Evolutionary conservation across 2,888 invertebrate genomes (phyloP).

Genomic region (Catocala sponsa): DNA sequence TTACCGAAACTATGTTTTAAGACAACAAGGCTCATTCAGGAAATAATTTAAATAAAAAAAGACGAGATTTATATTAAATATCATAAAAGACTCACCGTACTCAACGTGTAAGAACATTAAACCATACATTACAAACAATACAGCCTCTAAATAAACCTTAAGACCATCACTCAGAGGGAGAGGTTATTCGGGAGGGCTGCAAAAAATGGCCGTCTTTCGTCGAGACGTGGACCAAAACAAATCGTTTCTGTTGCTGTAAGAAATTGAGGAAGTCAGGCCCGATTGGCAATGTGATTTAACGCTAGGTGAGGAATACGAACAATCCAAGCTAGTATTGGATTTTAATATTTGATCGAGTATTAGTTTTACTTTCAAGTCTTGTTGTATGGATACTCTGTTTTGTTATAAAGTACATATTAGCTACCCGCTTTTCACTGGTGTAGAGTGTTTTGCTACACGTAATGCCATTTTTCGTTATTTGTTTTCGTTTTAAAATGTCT

Average conservation of each 20-base stretch:
- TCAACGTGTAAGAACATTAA: conserved; percentile 6
- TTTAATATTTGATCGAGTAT: not conserved
- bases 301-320: conserved; percentile 23
- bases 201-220: conserved; percentile 36
- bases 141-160: conserved; percentile 34
- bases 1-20: no score
- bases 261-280: conserved; percentile 45
- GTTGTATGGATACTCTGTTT: no score
- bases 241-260: conserved; percentile 47
- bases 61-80: no score
- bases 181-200: conserved; percentile 27
- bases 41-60: no score
- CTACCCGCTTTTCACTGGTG: no score
- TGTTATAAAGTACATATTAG: no score
- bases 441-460: no score
- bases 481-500: no score
- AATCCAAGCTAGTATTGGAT: not conserved
- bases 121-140: conserved; percentile 20
- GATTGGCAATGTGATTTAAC: conserved; percentile 40
- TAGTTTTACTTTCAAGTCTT: not conserved
- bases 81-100: not conserved
- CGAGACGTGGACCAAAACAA: conserved; percentile 40
- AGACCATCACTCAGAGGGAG: conserved; percentile 29
- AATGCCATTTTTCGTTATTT: no score
- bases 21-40: no score